Evolutionary conservation across 1,140 invertebrate species (phyloP).

Genomic region (Helicoverpa zea): DNA sequence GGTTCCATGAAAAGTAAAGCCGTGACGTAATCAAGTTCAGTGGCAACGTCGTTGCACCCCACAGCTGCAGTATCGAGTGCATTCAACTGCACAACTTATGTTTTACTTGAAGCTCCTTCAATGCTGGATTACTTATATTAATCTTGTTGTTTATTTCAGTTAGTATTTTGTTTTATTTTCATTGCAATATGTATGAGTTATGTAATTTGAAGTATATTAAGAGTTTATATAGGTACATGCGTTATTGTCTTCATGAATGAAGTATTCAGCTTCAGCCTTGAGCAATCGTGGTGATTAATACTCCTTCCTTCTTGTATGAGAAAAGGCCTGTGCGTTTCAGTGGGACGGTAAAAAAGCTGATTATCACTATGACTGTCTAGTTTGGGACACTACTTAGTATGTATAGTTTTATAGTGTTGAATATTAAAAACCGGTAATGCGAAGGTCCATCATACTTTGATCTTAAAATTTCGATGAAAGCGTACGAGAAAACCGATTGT

Average conservation of each 20-base stretch:
- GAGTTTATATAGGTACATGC: too few species aligned
- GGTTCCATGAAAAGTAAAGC: slow-evolving; percentile 39
- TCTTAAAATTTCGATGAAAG: neutral
- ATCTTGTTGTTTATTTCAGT: slow-evolving; percentile 1
- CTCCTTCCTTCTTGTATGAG: too few species aligned
- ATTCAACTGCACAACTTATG: slow-evolving; percentile 58
- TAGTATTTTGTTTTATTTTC: neutral
- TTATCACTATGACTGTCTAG: too few species aligned
- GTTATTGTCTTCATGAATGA: too few species aligned
- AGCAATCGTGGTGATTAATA: too few species aligned
- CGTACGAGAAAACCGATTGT: neutral
- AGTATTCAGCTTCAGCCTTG: too few species aligned
- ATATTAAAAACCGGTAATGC: too few species aligned
- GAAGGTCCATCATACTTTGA: neutral
- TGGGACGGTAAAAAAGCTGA: too few species aligned
- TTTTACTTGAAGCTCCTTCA: slow-evolving; percentile 19
- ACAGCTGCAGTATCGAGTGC: slow-evolving; percentile 50
- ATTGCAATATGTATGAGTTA: neutral
- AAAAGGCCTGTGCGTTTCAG: too few species aligned
- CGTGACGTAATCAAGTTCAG: slow-evolving; percentile 57
- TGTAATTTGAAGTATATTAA: neutral
- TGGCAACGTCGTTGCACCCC: slow-evolving; percentile 56
- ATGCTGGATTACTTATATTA: neutral
- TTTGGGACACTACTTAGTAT: too few species aligned
- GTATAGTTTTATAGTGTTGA: too few species aligned